Evolutionary conservation across 2,797 vertebrate genomes (phyloP), one percentile per base, ranked within the genome.

Genomic region (Arctocebus calabarensis): DNA sequence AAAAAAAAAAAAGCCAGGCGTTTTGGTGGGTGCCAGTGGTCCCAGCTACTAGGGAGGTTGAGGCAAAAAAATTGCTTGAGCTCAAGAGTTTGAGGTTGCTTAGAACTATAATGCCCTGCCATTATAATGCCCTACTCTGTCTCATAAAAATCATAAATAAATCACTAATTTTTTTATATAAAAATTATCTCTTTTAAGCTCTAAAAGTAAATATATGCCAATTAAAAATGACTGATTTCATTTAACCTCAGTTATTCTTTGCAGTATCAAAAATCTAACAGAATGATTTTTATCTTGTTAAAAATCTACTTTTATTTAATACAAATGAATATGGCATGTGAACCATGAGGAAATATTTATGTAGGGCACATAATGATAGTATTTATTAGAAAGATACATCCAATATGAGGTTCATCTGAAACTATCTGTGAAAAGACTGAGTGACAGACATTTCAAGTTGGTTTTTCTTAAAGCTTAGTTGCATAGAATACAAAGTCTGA

Each of bases 261-360:
- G 29, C 8, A 59, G 14, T 62, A 75, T 83, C 7, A 71, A 85
- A 74, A 93, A 8, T 52, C 19, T 87, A 71, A 0, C 90, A 70
- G 16, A 78, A 7, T 73, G 12, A 91, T 57, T 29, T 68, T 96
- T 92, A 71, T 78, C 10, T 82, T 84, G 34, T 48, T 91, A 8
- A 83, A 75, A 75, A 64, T 4, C 4, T 75, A 32, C 23, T 94
- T 90, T 84, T 55, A 70, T 75, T 92, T 94, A 77, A 32, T 70
- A 45, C 5, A 3, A 59, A 19, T 66, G 3, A 66, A 86, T 52
- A 71, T 1, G 52, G 77, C 75, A 68, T 57, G 9, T 85, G 9
- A 12, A 55, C 16, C 40, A 85, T 68, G 8, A 52, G 62, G 43
- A 62, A 34, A 27, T 55, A 48, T 43, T 85, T 74, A 88, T 68